Evolutionary conservation across 64 coral and sea anemone genomes (phyloP).

Genomic region (Pocillopora damicornis): DNA sequence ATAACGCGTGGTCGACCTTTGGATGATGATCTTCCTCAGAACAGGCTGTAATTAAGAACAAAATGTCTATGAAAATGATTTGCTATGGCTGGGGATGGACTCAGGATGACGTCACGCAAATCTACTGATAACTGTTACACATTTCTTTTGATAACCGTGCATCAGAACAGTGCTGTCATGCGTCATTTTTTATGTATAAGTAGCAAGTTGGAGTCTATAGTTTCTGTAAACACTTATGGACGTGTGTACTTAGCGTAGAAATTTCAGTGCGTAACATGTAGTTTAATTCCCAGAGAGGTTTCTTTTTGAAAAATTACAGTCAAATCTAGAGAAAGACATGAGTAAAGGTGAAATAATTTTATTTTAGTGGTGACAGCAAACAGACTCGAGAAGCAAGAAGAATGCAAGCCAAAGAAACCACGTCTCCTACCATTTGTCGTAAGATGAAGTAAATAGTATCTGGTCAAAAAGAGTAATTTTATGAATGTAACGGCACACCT

Average conservation of each 20-base stretch:
- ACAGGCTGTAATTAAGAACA: background rate
- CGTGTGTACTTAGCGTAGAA: background rate
- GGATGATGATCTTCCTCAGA: background rate
- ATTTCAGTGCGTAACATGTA: background rate
- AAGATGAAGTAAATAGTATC: slow-evolving; percentile 2
- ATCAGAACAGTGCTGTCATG: background rate
- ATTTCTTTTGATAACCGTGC: background rate
- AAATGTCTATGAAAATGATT: background rate
- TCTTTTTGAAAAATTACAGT: background rate
- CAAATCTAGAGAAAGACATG: background rate
- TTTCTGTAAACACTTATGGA: too few species aligned
- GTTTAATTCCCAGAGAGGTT: background rate
- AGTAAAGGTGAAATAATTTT: background rate
- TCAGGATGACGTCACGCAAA: too few species aligned
- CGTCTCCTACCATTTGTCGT: background rate
- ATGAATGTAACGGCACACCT: background rate
- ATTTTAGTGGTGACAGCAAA: background rate
- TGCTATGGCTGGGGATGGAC: too few species aligned
- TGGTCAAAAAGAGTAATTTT: background rate
- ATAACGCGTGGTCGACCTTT: background rate
- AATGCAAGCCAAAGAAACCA: background rate
- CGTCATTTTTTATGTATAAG: background rate
- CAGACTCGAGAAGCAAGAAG: background rate
- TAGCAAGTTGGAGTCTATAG: too few species aligned
- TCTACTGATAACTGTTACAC: background rate